Evolutionary conservation across 2,113 vertebrate species (phyloP), one percentile per base, ranked within the genome.

Genomic region (Toxotes chatareus): DNA sequence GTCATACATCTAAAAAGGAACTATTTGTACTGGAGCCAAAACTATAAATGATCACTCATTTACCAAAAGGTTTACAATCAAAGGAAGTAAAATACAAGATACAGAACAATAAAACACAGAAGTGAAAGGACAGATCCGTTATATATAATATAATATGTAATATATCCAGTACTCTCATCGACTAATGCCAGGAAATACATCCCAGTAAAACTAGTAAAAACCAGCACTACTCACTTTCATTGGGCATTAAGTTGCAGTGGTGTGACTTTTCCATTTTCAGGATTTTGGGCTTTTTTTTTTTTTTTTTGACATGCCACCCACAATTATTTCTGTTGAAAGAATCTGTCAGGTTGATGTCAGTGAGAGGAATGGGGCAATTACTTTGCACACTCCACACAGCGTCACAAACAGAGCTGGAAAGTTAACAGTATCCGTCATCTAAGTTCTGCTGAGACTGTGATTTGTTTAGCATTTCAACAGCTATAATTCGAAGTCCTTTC

Each of bases 361-460:
- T 8, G n/a, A 66, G 73, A 78, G 65, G 46, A 73, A 74, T 34
- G 61, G 63, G 65, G 76, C 73, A 88, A 88, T 85, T 86, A 86
- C 13, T 78, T 56, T 75, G 73, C 72, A 83, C 13, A 75, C 46
- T 80, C 44, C 7, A 63, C 77, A 63, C 74, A 49, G 76, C 7
- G 13, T 60, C 69, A 47, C 36, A 81, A 78, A 86, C n/a, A 71
- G 16, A 56, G 69, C n/a, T 74, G 60, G 49, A 77, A 80, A 80
- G 66, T 55, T 71, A 77, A 69, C 44, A 57, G 51, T 31, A 71
- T 64, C 49, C 1, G 7, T 56, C 72, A 76, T 80, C 42, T 57
- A 32, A 74, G 65, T 83, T 81, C 32, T 86, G 79, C 88, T 83
- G 68, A 73, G 21, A 68, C 44, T 68, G 74, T 65, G 74, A 82